phyloP scores from a whole-genome alignment of 2,113 vertebrate genomes.

The Albula goreensis region DNA sequence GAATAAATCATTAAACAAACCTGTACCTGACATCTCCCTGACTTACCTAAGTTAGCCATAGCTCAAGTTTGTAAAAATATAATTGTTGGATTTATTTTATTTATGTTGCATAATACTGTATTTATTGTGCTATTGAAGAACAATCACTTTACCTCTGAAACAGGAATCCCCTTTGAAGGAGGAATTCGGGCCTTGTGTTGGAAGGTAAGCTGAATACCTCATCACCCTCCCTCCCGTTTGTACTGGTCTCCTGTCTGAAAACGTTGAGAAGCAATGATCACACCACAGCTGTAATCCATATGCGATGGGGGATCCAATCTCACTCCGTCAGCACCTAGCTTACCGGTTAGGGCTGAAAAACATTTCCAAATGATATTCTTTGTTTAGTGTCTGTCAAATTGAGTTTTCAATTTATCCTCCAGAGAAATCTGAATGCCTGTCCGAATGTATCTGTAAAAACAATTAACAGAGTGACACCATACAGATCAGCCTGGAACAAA shows the following conservation, averaged over 20 bases:
- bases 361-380: neutral
- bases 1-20: neutral
- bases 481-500: neutral
- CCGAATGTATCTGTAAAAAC: neutral
- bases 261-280: neutral
- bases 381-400: neutral
- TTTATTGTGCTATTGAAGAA: neutral
- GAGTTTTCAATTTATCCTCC: neutral
- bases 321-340: neutral
- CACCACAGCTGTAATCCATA: neutral
- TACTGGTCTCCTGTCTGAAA: neutral
- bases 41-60: neutral
- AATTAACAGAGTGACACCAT: neutral
- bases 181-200: slow-evolving; percentile 93
- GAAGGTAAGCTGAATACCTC: slow-evolving; percentile 79
- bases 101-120: neutral
- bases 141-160: neutral
- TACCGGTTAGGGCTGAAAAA: neutral
- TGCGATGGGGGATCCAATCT: neutral
- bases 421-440: neutral
- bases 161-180: slow-evolving; percentile 95
- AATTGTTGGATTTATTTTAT: neutral
- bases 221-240: neutral
- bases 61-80: too few relatives aligned
- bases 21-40: neutral